phyloP scores from a whole-genome alignment of 2,113 vertebrate genomes.

The Tichodroma muraria region DNA sequence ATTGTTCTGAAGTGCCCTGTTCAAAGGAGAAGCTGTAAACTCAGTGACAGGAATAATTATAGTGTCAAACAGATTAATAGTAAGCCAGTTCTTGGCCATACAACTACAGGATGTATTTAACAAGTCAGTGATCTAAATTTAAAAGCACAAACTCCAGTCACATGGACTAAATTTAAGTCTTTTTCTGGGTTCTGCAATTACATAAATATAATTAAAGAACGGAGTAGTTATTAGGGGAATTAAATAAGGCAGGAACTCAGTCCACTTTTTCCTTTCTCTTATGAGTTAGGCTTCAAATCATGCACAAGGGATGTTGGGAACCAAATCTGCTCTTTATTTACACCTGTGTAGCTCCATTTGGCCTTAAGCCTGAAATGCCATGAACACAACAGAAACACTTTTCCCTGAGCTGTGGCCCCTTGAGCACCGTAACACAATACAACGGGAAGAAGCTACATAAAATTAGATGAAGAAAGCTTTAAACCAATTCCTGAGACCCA shows the following conservation, averaged over 20 bases:
- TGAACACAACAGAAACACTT: not conserved
- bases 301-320: not conserved
- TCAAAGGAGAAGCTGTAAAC: not conserved
- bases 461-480: not conserved
- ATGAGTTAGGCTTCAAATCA: not conserved
- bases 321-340: not conserved
- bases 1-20: not conserved
- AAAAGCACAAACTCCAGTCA: not conserved
- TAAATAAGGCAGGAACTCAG: not conserved
- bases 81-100: not conserved
- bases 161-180: not conserved
- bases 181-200: not conserved
- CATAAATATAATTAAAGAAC: not conserved
- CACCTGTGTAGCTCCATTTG: not conserved
- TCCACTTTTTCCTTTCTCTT: not conserved
- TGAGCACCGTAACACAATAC: not conserved
- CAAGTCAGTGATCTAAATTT: not conserved
- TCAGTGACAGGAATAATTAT: not conserved
- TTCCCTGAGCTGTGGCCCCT: not conserved
- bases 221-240: not conserved
- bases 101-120: not conserved
- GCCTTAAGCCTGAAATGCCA: not conserved
- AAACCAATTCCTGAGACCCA: not conserved
- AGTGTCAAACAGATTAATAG: not conserved
- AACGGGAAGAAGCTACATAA: not conserved